Conservation (phyloP, 2,113 vertebrate genomes). For the Papio anubis region DNA sequence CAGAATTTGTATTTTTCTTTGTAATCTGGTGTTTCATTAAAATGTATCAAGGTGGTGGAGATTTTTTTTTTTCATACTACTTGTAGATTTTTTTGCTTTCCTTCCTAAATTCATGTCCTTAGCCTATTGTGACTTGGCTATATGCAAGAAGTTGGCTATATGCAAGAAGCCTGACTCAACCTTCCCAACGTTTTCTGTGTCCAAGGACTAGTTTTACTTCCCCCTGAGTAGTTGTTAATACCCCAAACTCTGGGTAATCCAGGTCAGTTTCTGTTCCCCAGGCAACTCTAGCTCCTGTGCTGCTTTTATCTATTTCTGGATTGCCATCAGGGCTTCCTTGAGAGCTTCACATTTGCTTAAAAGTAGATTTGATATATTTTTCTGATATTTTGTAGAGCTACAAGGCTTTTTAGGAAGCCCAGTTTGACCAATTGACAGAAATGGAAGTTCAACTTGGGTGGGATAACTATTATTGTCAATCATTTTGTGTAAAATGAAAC, state of each 20-base stretch:
- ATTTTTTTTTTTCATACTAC: background rate
- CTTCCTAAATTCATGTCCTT: background rate
- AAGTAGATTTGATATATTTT: background rate
- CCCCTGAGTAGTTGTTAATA: background rate
- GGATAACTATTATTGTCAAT: background rate
- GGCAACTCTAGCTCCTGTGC: background rate
- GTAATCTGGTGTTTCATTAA: background rate
- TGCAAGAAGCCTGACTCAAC: background rate
- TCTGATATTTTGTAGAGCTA: background rate
- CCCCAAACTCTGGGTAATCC: background rate
- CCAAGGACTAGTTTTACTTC: background rate
- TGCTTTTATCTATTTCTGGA: background rate
- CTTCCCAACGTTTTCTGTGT: background rate
- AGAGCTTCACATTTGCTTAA: background rate
- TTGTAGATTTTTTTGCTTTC: background rate
- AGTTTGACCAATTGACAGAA: background rate
- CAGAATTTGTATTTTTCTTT: background rate
- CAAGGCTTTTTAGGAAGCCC: background rate
- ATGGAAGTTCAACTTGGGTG: background rate
- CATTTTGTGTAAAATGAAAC: background rate
- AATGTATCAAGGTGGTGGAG: background rate
- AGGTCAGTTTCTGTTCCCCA: background rate
- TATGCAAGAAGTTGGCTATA: too few relatives aligned
- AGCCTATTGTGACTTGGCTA: too few relatives aligned
- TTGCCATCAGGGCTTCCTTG: background rate